Evolutionary conservation across 2,797 vertebrate species (phyloP), one percentile per base, ranked within the genome.

Genomic region (Sebastiscus tertius): DNA sequence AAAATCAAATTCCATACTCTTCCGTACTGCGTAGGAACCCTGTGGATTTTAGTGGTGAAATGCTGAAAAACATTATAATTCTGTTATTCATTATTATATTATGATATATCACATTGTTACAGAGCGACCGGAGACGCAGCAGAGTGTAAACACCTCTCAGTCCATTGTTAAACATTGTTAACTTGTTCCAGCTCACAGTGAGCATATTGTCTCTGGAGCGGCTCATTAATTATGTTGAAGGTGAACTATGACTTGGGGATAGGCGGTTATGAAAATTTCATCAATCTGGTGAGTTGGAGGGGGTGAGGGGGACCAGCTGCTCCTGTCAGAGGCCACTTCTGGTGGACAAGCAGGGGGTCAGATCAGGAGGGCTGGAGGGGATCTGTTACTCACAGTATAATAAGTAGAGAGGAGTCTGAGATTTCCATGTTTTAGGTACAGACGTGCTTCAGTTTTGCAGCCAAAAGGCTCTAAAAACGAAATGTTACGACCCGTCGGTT

Each of bases 211-310:
- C 96, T 97, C 42, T 42, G 96, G 39, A 46, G 42, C 95, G 92
- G 95, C 95, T 97, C 96, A 97, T 98, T 97, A 97, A 97, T 97
- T 97, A 97, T 97, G 96, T 93, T 98, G 97, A 98, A 97, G 97
- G 97, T 97, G 97, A 97, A 97, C 96, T 93, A 94, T 95, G 97
- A 97, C 96, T 97, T 95, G 93, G 96, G 96, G 96, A 96, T 95
- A 95, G 94, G 56, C 93, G 94, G 95, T 97, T 97, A 97, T 96
- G 96, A 97, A 97, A 39, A 97, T 97, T 96, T 96, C 96, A 97
- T 98, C 97, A 96, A 97, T 97, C 97, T 86, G 79, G 46, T 97
- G 95, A 94, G 95, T 94, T 87, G 36, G 12, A 87, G 92, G 95
- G 88, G 88, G 93, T 14, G 95, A 93, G 92, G 90, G 92, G 92